Evolutionary conservation across 2,797 vertebrate genomes (phyloP).

Genomic region (Euthynnus affinis): DNA sequence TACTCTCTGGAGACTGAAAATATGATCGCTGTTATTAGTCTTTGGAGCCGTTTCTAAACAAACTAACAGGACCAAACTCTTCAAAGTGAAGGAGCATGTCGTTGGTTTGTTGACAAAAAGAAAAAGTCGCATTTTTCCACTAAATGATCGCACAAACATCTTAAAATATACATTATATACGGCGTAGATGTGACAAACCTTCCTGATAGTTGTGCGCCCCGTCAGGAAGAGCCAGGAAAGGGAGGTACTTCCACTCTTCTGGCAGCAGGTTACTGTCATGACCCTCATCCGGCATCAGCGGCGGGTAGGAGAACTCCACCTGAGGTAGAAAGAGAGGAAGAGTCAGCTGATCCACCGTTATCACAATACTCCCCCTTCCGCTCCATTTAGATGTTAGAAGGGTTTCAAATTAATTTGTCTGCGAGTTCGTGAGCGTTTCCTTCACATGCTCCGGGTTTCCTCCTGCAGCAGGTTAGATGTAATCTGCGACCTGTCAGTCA

Average conservation of each 20-base stretch:
- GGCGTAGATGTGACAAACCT: slow-evolving; percentile 80
- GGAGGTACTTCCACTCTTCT: slow-evolving; percentile 96
- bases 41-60: too few species aligned
- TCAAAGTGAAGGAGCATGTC: too few species aligned
- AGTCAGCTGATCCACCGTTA: too few species aligned
- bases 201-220: slow-evolving; percentile 98
- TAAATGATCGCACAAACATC: too few species aligned
- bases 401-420: too few species aligned
- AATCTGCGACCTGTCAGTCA: background rate
- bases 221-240: slow-evolving; percentile 95
- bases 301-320: slow-evolving; percentile 97
- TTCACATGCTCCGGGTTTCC: background rate
- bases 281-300: slow-evolving; percentile 90
- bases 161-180: background rate
- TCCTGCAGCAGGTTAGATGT: background rate
- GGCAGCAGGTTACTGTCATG: slow-evolving; percentile 93
- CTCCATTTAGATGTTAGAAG: too few species aligned
- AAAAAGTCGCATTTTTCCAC: too few species aligned
- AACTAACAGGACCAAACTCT: too few species aligned
- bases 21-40: too few species aligned
- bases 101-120: too few species aligned
- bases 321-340: slow-evolving; percentile 41
- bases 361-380: too few species aligned
- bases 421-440: background rate
- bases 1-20: too few species aligned